Base-by-base conservation (phyloP, 2,797 vertebrate species). In the Clarias pachynema region DNA sequence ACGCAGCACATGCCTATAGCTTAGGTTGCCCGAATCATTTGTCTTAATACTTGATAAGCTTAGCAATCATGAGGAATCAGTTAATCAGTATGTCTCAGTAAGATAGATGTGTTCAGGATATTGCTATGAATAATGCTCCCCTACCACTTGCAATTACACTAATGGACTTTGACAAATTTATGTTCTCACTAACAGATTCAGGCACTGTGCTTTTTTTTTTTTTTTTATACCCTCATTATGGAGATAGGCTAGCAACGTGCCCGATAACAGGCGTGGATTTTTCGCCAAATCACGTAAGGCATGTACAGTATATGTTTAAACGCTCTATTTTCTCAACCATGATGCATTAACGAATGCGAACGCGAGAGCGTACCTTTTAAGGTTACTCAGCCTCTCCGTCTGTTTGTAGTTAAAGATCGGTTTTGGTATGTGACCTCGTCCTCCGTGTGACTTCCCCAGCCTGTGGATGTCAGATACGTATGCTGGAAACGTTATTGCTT, bases 91-190 rank as follows among this genome's bases (percentile, higher is more conserved):
- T 78, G 86, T 66, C 82, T 86, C 80, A 86, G 85, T 87, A 86
- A 87, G 89, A 90, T 89, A 81, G 81, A 88, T 90, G 84, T 86
- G 84, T 86, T 87, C 83, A 87, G 89, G 89, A 90, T 89, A 90
- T 90, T 88, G 89, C 87, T 60, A 34, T 88, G 89, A 90, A 81
- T 90, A 88, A 90, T 87, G 87, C 75, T 85, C 74, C 83, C 85
- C 83, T 83, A 81, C 84, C 89, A 85, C 70, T 87, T 79, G 87
- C 89, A 90, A 90, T 90, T 89, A 90, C 84, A 83, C 86, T 90
- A 90, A 90, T 88, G 86, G 87, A 65, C 82, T 89, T 86, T 87
- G 84, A 90, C 88, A 88, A 89, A 88, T 90, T 86, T 86, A 86
- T 86, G 75, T 59, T 83, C 86, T 79, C 49, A 44, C 49, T 60